Base-by-base conservation (phyloP, 2,888 invertebrate genomes). In the Herminia tarsipennalis region DNA sequence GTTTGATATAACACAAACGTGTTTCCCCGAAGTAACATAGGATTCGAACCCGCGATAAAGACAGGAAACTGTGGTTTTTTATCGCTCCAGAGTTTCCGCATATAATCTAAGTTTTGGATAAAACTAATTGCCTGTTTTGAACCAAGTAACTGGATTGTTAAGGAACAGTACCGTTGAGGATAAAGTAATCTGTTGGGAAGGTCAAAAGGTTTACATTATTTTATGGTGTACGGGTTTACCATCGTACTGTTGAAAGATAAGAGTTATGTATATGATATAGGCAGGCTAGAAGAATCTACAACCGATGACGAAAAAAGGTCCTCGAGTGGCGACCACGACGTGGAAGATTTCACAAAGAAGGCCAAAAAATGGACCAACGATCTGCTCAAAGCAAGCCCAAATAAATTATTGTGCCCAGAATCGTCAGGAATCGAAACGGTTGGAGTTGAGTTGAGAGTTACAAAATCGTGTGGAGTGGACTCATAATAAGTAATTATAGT, bases 11-110 rank as follows among this genome's bases (percentile, higher is more conserved):
- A 58, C 12, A 3, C 16, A 14, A 24, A 22, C 36, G 45, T 40
- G 34, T 59, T 65, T 59, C 51, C 62, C 56, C 27, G 37, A 32
- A 36, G 35, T 20, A 12, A 22, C 8, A 57, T 24, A 54, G 67
- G 65, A 54, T 43, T 29, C 54, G 30, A 34, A 8, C 17, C 24
- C 1, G 25, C 50, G 56, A 60, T 65, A 60, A 56, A 35, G 28
- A 51, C 69, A 66, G 69, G 69, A 69, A 52, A 33, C 12, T 63
- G 69, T 48, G 69, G 69, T 67, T 32, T 29, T 0, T 6, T 67
- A 66, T 67, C 66, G 37, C 29, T 3, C n/a, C 21, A 4, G 25
- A 6, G 17, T 47, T 61, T 59, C 63, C 67, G 59, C 29, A 21
- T 52, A 48, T 50, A 56, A 56, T 61, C 48, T 50, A 48, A 45